These are phyloP conservation scores for Lagodon rhomboides DNA, from an alignment of 2,797 vertebrate species.

Conservation along the genomic window DNA sequence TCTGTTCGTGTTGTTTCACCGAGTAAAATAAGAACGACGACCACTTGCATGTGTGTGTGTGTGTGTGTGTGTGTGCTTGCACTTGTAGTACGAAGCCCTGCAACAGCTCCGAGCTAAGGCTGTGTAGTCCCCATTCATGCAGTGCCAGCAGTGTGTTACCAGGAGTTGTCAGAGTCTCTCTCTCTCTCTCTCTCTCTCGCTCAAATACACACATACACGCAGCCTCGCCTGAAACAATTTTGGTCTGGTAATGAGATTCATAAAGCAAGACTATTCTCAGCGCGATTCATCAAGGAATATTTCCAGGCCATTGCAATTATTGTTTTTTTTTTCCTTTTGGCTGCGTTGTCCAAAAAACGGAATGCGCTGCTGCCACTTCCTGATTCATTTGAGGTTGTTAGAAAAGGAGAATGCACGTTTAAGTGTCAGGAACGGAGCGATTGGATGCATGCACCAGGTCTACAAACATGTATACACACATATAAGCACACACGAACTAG, in stretches of 20 bases:
- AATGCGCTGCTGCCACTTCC: neutral
- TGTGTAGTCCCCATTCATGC: conserved; percentile 37
- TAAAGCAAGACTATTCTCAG: conserved; percentile 41
- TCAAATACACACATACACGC: conserved; percentile 24
- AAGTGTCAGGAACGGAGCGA: neutral
- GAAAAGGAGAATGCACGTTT: neutral
- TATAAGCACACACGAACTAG: conserved; percentile 49
- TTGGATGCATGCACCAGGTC: neutral
- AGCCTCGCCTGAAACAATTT: conserved; percentile 59
- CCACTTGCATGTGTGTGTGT: neutral
- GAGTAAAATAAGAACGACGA: neutral
- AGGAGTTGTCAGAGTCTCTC: conserved; percentile 29
- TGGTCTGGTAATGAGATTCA: conserved; percentile 59
- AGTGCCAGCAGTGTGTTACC: conserved; percentile 36
- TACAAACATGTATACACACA: conserved; percentile 19
- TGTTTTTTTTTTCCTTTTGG: conserved; percentile 17
- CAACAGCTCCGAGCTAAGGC: conserved; percentile 20
- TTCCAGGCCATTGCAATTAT: conserved; percentile 38
- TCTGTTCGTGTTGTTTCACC: neutral
- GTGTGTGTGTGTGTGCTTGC: neutral
- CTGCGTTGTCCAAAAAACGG: conserved; percentile 3
- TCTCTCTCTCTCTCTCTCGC: neutral
- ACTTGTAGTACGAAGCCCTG: conserved; percentile 11
- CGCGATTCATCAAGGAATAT: conserved; percentile 58
- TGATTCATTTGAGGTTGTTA: neutral